Evolutionary conservation across 2,113 vertebrate species (phyloP), one percentile per base, ranked within the genome.

Genomic region (Ceyx melanurus): DNA sequence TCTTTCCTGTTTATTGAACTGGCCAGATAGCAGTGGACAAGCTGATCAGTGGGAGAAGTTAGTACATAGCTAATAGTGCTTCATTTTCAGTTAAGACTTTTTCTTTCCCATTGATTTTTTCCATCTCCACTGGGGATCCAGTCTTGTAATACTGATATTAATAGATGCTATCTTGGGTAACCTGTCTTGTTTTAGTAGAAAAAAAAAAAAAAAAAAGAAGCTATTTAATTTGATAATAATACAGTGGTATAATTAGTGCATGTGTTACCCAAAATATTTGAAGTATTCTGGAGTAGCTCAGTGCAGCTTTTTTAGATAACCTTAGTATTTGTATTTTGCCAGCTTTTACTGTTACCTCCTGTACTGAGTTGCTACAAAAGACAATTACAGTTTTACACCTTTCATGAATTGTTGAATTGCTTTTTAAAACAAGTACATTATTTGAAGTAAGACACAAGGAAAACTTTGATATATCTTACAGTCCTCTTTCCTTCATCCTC

Each of bases 291-390:
- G 93, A 93, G 92, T 95, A 93, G 86, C 92, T 92, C 88, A 87
- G 71, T 40, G 71, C 66, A 77, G 48, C 89, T 91, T 95, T 96
- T 96, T 94, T 92, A 91, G 82, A 86, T 91, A 87, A 94, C 92
- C 93, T 94, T 60, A 88, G 83, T 71, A 78, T 80, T 94, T 78
- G 42, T 48, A 43, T 95, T 92, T 95, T 86, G 40, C 54, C 40
- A 85, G 23, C 43, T 93, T 89, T 71, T 28, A 23, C 50, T 51
- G 17, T 67, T 93, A 62, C 6, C 58, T 86, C 43, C 42, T 73
- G 9, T 43, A 64, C 16, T 54, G 19, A 51, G 16, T 61, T 70
- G 43, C 58, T 80, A 4, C 75, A 83, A 87, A 81, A 89, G 43
- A 60, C 18, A 54, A 9, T 43, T 71, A 21, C 11, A 21, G 26